Evolutionary conservation across 2,113 vertebrate genomes (phyloP), one percentile per base, ranked within the genome.

Genomic region (Dendropsophus ebraccatus): DNA sequence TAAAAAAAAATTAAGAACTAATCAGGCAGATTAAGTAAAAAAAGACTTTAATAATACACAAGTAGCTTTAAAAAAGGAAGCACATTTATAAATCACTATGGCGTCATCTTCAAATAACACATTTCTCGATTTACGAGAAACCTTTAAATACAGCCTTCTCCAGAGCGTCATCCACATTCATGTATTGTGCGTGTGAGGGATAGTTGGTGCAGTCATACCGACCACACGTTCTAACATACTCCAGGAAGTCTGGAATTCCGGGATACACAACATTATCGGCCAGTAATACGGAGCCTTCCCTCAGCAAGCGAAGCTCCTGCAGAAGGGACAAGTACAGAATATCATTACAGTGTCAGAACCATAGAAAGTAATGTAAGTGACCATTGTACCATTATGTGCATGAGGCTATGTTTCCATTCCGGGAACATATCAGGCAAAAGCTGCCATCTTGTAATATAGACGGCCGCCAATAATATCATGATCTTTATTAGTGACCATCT

Each of bases 201-300:
- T 93, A 95, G 86, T 91, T 91, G 17, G 93, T 94, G 67, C 95
- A 96, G 1, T 93, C 89, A 10, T 92, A 96, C 60, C 2, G 88
- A 28, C 82, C 73, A 87, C 78, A 93, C 54, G 86, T 90, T 1
- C 94, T 93, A 67, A 96, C 56, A 2, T 96, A 84, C 0, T 89
- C 87, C 78, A 96, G 58, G 74, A 95, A 95, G 0, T 94, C 92
- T 0, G 94, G 94, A 16, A 93, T 45, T 84, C 95, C 94, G 0
- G 95, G 95, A 65, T 23, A 0, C 78, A 95, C 88, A 60, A 95
- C 23, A 5, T 96, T 96, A 92, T 96, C 95, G 0, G 95, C 95
- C 86, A 96, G 86, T 76, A 96, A 75, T 87, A 95, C 87, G 0
- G 94, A 88, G 74, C 94, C 95, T 47, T 93, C 92, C 54, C 88